phyloP scores from a whole-genome alignment of 2,797 vertebrate species.

The Nothura maculosa region DNA sequence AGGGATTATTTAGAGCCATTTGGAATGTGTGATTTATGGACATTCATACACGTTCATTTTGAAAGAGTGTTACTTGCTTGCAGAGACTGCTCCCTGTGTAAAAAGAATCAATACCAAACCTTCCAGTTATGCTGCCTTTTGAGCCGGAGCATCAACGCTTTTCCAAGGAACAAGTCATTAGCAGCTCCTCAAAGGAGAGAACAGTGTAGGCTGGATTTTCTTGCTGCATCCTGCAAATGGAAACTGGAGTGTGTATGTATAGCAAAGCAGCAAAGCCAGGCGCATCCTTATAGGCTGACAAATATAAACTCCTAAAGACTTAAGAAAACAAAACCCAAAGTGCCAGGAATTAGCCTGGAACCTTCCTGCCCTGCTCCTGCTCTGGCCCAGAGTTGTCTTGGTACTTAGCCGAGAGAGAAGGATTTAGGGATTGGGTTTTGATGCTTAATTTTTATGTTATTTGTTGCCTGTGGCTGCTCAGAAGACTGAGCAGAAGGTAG shows the following conservation, averaged over 20 bases:
- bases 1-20: background rate
- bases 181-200: slow-evolving; percentile 18
- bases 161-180: slow-evolving; percentile 25
- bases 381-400: background rate
- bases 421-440: background rate
- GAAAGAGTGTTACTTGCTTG: background rate
- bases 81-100: background rate
- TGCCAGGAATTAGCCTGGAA: background rate
- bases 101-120: background rate
- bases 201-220: slow-evolving; percentile 22
- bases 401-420: background rate
- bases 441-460: background rate
- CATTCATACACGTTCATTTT: background rate
- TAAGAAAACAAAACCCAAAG: slow-evolving; percentile 21
- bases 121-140: background rate
- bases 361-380: background rate
- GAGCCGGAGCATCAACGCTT: background rate
- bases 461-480: slow-evolving; percentile 3
- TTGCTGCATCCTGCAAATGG: slow-evolving; percentile 40
- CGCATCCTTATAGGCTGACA: background rate
- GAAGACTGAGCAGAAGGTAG: slow-evolving; percentile 9
- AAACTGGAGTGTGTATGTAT: background rate
- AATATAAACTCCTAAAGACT: background rate
- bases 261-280: slow-evolving; percentile 9
- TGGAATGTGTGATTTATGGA: background rate